Evolutionary conservation across 2,113 vertebrate genomes (phyloP).

Genomic region (Furnarius figulus): DNA sequence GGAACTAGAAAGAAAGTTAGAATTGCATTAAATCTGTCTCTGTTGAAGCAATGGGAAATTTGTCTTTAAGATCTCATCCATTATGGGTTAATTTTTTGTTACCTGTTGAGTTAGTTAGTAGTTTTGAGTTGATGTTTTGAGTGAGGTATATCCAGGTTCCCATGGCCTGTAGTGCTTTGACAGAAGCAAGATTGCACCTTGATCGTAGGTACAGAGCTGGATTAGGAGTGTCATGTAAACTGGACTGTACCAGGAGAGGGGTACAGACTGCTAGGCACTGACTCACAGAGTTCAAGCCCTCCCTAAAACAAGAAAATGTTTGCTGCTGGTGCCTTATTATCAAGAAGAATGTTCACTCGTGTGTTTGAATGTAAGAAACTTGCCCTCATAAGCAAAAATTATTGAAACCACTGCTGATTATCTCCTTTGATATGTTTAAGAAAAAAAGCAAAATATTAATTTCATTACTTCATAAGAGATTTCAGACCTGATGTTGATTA

Average conservation of each 20-base stretch:
- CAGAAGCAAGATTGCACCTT: neutral
- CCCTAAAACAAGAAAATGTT: neutral
- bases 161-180: neutral
- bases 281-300: neutral
- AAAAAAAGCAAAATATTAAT: neutral
- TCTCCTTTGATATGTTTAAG: neutral
- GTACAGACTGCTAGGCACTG: neutral
- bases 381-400: neutral
- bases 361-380: neutral
- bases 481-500: neutral
- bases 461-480: neutral
- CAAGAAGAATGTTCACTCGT: accelerated
- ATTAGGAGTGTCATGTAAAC: neutral
- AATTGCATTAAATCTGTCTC: neutral
- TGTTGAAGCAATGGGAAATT: neutral
- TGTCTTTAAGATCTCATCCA: neutral
- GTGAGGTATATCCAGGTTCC: neutral
- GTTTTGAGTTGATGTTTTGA: neutral
- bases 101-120: neutral
- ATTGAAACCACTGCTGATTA: accelerated
- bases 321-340: neutral
- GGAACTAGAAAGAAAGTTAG: neutral
- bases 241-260: neutral
- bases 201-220: neutral
- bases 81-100: neutral